phyloP scores from a whole-genome alignment of 1,140 invertebrate species.

The Scylla paramamosain region DNA sequence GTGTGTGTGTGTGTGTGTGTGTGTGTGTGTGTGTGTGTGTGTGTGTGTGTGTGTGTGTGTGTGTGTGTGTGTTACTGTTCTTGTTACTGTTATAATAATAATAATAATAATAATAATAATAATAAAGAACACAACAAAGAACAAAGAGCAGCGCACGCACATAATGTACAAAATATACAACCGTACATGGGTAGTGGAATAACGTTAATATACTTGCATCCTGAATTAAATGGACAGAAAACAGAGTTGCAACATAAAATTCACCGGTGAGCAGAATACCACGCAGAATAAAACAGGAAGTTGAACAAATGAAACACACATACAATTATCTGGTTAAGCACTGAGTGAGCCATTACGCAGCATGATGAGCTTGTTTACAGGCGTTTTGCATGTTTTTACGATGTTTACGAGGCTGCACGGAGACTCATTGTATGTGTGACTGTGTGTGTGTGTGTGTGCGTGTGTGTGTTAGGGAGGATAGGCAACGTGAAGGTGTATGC shows the following conservation, averaged over 20 bases:
- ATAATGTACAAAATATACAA: no score
- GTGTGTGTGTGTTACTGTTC: not conserved
- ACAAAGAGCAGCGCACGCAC: no score
- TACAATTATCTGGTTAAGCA: not conserved
- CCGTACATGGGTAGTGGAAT: no score
- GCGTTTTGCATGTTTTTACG: not conserved
- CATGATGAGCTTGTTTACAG: not conserved
- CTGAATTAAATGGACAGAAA: not conserved
- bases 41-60: not conserved
- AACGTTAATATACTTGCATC: no score
- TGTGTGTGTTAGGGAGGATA: no score
- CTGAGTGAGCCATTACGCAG: not conserved
- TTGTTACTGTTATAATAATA: not conserved
- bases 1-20: not conserved
- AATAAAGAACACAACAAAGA: not conserved
- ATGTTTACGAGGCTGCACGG: not conserved
- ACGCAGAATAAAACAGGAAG: not conserved
- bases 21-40: not conserved
- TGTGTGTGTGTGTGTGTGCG: not conserved
- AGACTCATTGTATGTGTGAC: not conserved
- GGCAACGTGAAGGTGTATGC: no score
- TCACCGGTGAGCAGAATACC: not conserved
- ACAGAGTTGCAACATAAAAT: not conserved
- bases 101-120: conserved; percentile 2
- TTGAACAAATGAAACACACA: not conserved